A percentile compares a stretch with the other conserved stretches of the same genome.
Evolutionary conservation across 92 coral and sea anemone genomes (phyloP).

Genomic region (Parazoanthus darwini): DNA sequence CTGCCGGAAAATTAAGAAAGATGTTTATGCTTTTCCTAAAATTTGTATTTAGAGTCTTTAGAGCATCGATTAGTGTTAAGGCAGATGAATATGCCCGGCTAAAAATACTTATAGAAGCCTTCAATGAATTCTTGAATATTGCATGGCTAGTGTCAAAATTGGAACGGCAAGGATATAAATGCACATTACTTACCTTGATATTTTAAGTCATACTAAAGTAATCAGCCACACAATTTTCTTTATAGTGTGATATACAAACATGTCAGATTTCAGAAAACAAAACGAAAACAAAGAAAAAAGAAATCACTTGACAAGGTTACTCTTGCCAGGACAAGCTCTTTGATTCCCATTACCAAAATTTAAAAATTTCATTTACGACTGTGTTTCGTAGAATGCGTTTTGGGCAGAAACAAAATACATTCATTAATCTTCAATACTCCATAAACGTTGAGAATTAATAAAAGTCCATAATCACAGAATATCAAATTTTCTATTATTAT

Average conservation of each 20-base stretch:
- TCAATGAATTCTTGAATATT: not conserved
- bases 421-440: not conserved
- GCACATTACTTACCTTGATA: not conserved
- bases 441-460: not conserved
- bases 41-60: not conserved
- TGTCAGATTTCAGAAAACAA: not conserved
- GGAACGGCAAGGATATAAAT: not conserved
- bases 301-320: constrained; percentile 12
- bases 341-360: not conserved
- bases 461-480: not conserved
- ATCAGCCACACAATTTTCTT: not conserved
- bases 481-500: no score
- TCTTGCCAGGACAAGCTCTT: constrained; percentile 12
- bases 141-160: not conserved
- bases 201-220: not conserved
- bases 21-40: not conserved
- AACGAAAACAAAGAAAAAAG: not conserved
- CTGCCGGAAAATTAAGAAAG: not conserved
- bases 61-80: not conserved
- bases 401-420: not conserved
- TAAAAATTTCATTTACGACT: not conserved
- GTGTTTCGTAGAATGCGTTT: not conserved
- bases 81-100: not conserved
- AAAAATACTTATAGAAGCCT: not conserved
- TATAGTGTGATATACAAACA: not conserved